Percentiles rank a stretch among this genome's conserved stretches.
phyloP scores from a whole-genome alignment of 1,140 invertebrate genomes.

The Cheumatopsyche charites region DNA sequence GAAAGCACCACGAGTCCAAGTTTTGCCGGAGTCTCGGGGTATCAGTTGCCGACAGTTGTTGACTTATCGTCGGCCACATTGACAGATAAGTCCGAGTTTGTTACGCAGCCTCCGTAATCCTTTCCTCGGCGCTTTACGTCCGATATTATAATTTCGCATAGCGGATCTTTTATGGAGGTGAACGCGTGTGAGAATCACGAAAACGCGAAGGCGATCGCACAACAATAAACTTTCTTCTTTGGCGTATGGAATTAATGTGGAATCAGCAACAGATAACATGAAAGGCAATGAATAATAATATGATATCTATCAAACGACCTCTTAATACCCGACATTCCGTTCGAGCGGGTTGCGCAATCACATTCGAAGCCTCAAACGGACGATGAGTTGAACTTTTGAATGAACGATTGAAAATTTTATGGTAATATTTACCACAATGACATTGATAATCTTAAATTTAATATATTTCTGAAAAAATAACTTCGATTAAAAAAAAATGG shows the following conservation, averaged over 20 bases:
- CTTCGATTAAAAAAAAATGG: too few relatives aligned
- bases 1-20: slow-evolving; percentile 30
- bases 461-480: too few relatives aligned
- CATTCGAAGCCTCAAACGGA: neutral
- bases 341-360: neutral
- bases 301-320: slow-evolving; percentile 37
- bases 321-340: slow-evolving; percentile 35
- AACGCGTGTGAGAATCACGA: slow-evolving; percentile 16
- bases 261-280: slow-evolving; percentile 38
- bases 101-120: slow-evolving; percentile 16
- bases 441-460: too few relatives aligned
- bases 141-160: too few relatives aligned
- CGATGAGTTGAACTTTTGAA: too few relatives aligned
- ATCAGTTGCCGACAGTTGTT: slow-evolving; percentile 47
- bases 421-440: too few relatives aligned
- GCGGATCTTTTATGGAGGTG: too few relatives aligned
- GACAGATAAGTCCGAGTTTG: slow-evolving; percentile 30
- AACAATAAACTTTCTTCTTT: slow-evolving; percentile 23
- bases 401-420: too few relatives aligned
- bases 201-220: neutral
- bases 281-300: slow-evolving; percentile 41
- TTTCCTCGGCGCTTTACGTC: too few relatives aligned
- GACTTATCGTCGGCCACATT: slow-evolving; percentile 37
- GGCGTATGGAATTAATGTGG: slow-evolving; percentile 30
- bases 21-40: slow-evolving; percentile 30